phyloP scores from a whole-genome alignment of 1,140 invertebrate genomes.

The Galleria mellonella region DNA sequence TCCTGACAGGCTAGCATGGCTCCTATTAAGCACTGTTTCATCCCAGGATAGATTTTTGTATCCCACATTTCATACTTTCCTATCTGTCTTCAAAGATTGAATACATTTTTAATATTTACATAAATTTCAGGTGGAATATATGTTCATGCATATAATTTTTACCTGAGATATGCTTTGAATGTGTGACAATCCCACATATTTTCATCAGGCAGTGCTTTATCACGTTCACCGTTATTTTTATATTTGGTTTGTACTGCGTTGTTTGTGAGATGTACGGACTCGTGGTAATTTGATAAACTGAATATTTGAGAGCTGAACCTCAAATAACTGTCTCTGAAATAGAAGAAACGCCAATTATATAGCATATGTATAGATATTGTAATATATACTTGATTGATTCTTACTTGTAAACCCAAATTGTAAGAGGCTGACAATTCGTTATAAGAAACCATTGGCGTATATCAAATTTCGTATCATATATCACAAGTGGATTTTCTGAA shows the following conservation, averaged over 20 bases:
- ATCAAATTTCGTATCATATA: conserved; percentile 95
- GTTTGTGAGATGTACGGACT: conserved; percentile 95
- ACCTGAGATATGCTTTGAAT: conserved; percentile 83
- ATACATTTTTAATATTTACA: conserved; percentile 24
- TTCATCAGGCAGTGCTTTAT: conserved; percentile 84
- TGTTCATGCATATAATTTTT: conserved; percentile 15
- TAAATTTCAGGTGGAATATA: conserved; percentile 1
- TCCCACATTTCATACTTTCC: conserved; percentile 86
- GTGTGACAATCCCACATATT: conserved; percentile 93
- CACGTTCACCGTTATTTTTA: conserved; percentile 83
- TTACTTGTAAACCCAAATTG: conserved; percentile 95
- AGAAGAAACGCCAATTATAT: conserved; percentile 6
- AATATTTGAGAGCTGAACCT: conserved; percentile 95
- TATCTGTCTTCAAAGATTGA: conserved; percentile 73
- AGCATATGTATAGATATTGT: background rate
- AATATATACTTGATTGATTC: conserved; percentile 12
- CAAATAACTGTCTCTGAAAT: conserved; percentile 88
- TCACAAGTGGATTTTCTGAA: conserved; percentile 87
- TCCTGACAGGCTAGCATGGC: conserved; percentile 91
- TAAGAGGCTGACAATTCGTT: conserved; percentile 91
- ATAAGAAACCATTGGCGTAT: conserved; percentile 96
- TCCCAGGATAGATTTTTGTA: conserved; percentile 90
- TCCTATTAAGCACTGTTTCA: conserved; percentile 91
- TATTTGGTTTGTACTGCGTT: conserved; percentile 95
- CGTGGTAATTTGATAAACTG: conserved; percentile 91